Percentiles rank a stretch among this genome's conserved stretches.
These are phyloP conservation scores for Novumbra hubbsi DNA, from an alignment of 2,797 vertebrate genomes.

Conservation along the genomic window DNA sequence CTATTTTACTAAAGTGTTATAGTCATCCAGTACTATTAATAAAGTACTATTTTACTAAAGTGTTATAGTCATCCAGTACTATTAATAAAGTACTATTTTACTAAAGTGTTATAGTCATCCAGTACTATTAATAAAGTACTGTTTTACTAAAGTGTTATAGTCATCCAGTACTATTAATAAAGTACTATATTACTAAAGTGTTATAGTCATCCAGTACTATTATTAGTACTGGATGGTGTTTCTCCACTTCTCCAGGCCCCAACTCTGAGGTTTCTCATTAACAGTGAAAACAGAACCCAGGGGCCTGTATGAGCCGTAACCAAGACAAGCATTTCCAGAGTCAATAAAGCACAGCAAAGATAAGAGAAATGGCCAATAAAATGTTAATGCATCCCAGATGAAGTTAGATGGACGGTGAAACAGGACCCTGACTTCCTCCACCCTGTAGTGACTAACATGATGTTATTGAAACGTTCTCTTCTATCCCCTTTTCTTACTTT, in stretches of 20 bases:
- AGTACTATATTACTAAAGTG: too few relatives aligned
- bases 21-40: conserved; percentile 14
- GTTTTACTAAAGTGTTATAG: too few relatives aligned
- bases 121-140: conserved; percentile 21
- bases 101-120: too few relatives aligned
- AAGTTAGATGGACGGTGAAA: conserved; percentile 46
- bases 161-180: conserved; percentile 13
- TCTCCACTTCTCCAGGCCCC: not conserved
- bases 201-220: conserved; percentile 13
- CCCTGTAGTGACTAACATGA: not conserved
- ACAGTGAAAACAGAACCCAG: conserved; percentile 54
- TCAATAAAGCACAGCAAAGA: conserved; percentile 65
- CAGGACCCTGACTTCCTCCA: conserved; percentile 43
- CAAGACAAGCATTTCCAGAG: conserved; percentile 54
- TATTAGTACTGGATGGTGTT: conserved; percentile 16
- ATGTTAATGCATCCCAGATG: conserved; percentile 71
- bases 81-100: too few relatives aligned
- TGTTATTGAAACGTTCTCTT: not conserved
- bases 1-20: too few relatives aligned
- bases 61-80: conserved; percentile 13
- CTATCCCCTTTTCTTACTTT: not conserved
- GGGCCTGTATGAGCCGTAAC: conserved; percentile 41
- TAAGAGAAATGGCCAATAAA: conserved; percentile 48
- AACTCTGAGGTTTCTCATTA: conserved; percentile 69
- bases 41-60: too few relatives aligned